phyloP scores from a whole-genome alignment of 64 coral and sea anemone genomes.

The Montipora sp. region DNA sequence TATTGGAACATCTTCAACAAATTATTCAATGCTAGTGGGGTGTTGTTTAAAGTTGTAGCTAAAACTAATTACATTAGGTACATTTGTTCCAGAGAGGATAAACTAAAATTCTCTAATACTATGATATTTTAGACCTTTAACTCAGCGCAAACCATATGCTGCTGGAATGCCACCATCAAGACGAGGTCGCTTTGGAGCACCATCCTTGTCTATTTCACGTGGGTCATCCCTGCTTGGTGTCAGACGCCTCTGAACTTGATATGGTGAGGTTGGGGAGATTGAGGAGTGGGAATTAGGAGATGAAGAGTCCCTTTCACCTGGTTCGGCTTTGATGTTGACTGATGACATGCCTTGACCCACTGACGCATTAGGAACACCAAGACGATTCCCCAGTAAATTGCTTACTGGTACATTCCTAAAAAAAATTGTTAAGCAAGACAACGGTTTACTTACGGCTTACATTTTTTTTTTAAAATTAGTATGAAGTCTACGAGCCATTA shows the following conservation, averaged over 20 bases:
- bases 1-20: not conserved
- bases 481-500: no score
- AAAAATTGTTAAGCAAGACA: not conserved
- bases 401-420: conserved; percentile 15
- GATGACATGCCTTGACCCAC: conserved; percentile 18
- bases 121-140: not conserved
- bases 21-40: not conserved
- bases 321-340: conserved; percentile 77
- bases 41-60: not conserved
- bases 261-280: conserved; percentile 73
- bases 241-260: conserved; percentile 35
- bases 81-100: not conserved
- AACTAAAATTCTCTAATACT: conserved; percentile 30
- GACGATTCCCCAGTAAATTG: conserved; percentile 63
- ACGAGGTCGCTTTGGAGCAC: conserved; percentile 38
- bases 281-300: conserved; percentile 78
- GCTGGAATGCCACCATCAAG: conserved; percentile 35
- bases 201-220: conserved; percentile 38
- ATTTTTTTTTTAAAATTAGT: no score
- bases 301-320: conserved; percentile 60
- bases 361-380: conserved; percentile 36
- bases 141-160: conserved; percentile 63
- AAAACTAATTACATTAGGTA: not conserved
- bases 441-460: not conserved
- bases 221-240: conserved; percentile 54